phyloP scores from a whole-genome alignment of 2,113 vertebrate species.

The Lipophrys pholis region DNA sequence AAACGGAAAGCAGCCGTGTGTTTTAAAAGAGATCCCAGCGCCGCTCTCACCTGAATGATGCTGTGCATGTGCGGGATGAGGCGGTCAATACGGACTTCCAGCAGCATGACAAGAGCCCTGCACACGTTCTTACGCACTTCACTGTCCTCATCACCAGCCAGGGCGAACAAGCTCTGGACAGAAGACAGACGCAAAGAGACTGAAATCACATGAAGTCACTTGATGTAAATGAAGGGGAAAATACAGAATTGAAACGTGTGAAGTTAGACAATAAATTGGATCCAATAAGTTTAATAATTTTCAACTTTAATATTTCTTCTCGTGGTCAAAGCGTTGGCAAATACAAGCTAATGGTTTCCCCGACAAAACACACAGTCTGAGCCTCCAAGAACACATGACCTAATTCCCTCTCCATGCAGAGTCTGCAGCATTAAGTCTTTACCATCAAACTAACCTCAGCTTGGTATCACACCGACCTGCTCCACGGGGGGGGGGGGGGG shows the following conservation, averaged over 20 bases:
- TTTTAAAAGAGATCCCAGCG: not conserved
- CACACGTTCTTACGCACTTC: conserved; percentile 96
- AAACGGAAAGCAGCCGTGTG: not conserved
- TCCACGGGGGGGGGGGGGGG: not conserved
- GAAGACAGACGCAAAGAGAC: not conserved
- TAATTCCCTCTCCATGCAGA: not conserved
- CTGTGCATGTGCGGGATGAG: conserved; percentile 98
- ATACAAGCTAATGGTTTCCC: no score
- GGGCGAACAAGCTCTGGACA: conserved; percentile 89
- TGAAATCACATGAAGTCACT: no score
- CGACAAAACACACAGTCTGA: no score
- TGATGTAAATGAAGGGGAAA: not conserved
- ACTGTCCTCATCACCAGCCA: conserved; percentile 93
- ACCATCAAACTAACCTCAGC: not conserved
- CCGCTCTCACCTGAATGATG: conserved; percentile 90
- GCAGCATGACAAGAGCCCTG: conserved; percentile 92
- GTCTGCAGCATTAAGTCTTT: not conserved
- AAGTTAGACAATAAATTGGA: not conserved
- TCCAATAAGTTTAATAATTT: not conserved
- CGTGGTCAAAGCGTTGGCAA: no score
- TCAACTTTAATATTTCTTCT: not conserved
- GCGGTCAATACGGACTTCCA: conserved; percentile 94
- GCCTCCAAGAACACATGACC: not conserved
- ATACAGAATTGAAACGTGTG: not conserved
- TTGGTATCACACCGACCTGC: not conserved